phyloP scores from a whole-genome alignment of 2,113 vertebrate species.

The Corythoichthys intestinalis region DNA sequence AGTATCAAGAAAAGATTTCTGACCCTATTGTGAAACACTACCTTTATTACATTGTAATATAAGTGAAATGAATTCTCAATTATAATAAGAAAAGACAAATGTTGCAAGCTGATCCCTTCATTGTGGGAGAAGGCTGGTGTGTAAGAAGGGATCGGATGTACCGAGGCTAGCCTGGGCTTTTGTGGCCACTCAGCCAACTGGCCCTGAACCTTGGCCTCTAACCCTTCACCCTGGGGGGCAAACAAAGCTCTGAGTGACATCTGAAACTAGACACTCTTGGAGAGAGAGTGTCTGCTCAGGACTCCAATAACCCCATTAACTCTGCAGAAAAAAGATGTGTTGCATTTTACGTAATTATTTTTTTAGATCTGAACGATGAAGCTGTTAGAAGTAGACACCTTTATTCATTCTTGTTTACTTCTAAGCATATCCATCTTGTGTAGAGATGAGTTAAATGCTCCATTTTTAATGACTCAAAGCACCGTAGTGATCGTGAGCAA shows the following conservation, averaged over 20 bases:
- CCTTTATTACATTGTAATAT: constrained; percentile 29
- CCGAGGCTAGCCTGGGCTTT: constrained; percentile 66
- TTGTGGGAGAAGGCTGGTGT: constrained; percentile 55
- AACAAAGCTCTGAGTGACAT: constrained; percentile 77
- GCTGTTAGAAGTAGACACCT: constrained; percentile 46
- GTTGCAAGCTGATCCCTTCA: constrained; percentile 56
- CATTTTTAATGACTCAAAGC: constrained; percentile 47
- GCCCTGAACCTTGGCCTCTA: constrained; percentile 74
- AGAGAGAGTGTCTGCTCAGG: constrained; percentile 73
- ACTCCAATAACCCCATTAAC: constrained; percentile 75
- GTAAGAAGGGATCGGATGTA: constrained; percentile 65
- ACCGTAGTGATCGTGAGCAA: constrained; percentile 40
- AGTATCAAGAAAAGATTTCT: constrained; percentile 20
- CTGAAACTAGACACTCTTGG: constrained; percentile 72
- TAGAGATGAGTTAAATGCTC: constrained; percentile 38
- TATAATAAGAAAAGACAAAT: constrained; percentile 55
- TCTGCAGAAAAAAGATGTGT: constrained; percentile 62
- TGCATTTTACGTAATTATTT: constrained; percentile 49
- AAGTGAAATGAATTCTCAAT: constrained; percentile 39
- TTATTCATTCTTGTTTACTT: constrained; percentile 46
- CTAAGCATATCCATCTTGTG: constrained; percentile 47
- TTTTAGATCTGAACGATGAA: constrained; percentile 47
- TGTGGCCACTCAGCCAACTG: constrained; percentile 74
- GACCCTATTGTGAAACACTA: constrained; percentile 33
- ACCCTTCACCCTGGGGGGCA: constrained; percentile 73